A percentile compares a stretch with the other conserved stretches of the same genome.
Conservation (phyloP, 2,888 invertebrate species). For the Odontomyia ornata region DNA sequence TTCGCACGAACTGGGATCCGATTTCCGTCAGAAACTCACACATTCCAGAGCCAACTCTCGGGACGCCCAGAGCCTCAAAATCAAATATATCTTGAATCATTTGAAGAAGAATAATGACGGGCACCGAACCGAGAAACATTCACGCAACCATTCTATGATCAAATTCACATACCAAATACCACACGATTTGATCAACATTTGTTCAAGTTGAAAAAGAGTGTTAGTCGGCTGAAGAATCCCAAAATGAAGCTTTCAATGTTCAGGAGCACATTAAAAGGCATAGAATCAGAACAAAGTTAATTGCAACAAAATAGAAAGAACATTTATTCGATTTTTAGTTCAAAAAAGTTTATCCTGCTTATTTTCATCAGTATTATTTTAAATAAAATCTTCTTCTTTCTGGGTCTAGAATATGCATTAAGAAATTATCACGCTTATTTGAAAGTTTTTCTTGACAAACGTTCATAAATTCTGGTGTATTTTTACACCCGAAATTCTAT, state of each 20-base stretch:
- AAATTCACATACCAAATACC: conserved; percentile 64
- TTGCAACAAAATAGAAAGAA: too few relatives aligned
- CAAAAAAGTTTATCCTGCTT: too few relatives aligned
- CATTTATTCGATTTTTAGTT: too few relatives aligned
- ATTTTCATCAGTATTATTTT: too few relatives aligned
- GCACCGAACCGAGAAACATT: conserved; percentile 59
- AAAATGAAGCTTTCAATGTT: conserved; percentile 53
- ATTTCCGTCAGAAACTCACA: conserved; percentile 57
- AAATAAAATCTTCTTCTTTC: too few relatives aligned
- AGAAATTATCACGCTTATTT: too few relatives aligned
- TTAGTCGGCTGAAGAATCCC: conserved; percentile 62
- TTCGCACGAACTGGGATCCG: conserved; percentile 62
- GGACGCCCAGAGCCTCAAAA: conserved; percentile 59
- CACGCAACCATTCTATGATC: conserved; percentile 64
- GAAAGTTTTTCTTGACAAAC: too few relatives aligned
- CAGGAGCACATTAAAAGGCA: too few relatives aligned
- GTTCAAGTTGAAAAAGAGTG: conserved; percentile 60
- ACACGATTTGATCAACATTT: conserved; percentile 64
- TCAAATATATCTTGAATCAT: conserved; percentile 63
- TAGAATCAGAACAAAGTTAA: too few relatives aligned
- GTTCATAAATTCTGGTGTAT: too few relatives aligned
- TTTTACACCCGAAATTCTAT: too few relatives aligned
- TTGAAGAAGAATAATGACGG: conserved; percentile 56
- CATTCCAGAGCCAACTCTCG: conserved; percentile 60
- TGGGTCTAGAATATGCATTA: too few relatives aligned